Evolutionary conservation across 2,113 vertebrate species (phyloP).

Genomic region (Rana temporaria): DNA sequence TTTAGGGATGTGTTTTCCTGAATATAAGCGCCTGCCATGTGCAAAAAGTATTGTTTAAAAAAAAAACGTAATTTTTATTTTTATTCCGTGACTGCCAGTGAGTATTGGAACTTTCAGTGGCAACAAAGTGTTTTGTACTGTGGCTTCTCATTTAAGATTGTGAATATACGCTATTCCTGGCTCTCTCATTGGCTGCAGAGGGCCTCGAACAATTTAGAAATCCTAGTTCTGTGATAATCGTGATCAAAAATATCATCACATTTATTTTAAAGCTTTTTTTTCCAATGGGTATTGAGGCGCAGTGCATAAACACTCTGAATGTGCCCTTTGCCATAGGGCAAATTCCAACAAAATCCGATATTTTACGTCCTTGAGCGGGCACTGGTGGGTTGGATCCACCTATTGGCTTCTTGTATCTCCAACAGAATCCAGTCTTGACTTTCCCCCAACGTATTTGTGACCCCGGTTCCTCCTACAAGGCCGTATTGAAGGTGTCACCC

Average conservation of each 20-base stretch:
- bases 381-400: too few species aligned
- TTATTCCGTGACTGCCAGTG: not conserved
- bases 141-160: not conserved
- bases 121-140: not conserved
- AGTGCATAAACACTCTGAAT: not conserved
- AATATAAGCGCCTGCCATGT: not conserved
- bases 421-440: too few species aligned
- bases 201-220: too few species aligned
- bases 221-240: too few species aligned
- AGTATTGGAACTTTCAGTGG: not conserved
- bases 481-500: too few species aligned
- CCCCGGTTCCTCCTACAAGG: too few species aligned
- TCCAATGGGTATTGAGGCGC: not conserved
- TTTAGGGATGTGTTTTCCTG: constrained; percentile 1
- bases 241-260: too few species aligned
- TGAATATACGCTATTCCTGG: too few species aligned
- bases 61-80: not conserved
- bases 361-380: too few species aligned
- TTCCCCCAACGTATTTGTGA: too few species aligned
- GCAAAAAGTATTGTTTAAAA: not conserved
- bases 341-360: too few species aligned
- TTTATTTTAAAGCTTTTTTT: not conserved
- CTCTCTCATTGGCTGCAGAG: not conserved
- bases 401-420: too few species aligned
- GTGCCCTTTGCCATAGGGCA: not conserved